These are phyloP conservation scores for Intellagama lesueurii DNA, from an alignment of 2,797 vertebrate genomes.

Conservation along the genomic window DNA sequence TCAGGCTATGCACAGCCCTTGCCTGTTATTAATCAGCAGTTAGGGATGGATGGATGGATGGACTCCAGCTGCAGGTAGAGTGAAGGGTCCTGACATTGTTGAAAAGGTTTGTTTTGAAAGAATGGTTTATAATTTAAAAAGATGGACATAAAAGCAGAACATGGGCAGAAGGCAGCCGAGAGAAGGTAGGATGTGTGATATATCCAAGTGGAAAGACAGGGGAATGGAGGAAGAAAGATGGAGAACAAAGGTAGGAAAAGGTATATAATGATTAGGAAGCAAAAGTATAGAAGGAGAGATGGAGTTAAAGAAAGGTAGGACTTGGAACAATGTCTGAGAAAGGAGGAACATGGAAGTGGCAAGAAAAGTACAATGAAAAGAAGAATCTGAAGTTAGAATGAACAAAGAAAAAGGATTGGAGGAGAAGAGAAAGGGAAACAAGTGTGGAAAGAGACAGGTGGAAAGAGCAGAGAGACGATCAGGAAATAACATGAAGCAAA, in stretches of 20 bases:
- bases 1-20: neutral
- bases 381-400: too few species aligned
- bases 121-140: neutral
- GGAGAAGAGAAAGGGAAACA: neutral
- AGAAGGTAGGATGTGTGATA: neutral
- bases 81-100: neutral
- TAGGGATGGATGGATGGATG: neutral
- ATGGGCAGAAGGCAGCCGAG: too few species aligned
- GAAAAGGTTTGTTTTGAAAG: neutral
- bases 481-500: neutral
- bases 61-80: neutral
- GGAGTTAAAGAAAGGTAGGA: neutral
- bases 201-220: neutral
- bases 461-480: neutral
- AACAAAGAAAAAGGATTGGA: neutral
- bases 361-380: too few species aligned
- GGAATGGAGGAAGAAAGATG: too few species aligned
- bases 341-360: neutral
- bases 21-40: neutral
- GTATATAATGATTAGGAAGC: neutral
- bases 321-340: neutral
- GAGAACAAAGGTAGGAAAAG: constrained; percentile 1
- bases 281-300: neutral
- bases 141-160: neutral
- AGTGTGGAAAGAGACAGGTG: neutral